Evolutionary conservation across 2,888 invertebrate species (phyloP), one percentile per base, ranked within the genome.

Genomic region (Agrochola circellaris): DNA sequence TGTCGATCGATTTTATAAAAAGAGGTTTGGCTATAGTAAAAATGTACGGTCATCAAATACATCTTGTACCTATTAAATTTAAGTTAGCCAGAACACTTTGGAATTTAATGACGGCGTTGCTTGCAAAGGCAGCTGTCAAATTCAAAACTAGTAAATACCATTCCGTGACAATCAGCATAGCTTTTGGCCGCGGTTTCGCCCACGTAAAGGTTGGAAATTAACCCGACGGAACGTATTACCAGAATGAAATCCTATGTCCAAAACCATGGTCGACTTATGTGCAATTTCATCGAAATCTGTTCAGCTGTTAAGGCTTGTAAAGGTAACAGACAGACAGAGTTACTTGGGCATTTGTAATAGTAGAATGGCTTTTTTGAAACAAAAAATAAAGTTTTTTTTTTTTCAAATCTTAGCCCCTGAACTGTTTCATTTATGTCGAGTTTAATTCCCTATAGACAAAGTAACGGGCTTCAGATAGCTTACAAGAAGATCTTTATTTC

Each of bases 31-130:
- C 20, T 20, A 6, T 30, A 38, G 38, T 38, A 38, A 0, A 30
- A 61, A n/a, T n/a, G 61, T 61, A 61, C 30, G 61, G 61, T 61
- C 30, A 30, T 61, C 30, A 61, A 61, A 61, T 61, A 61, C 9
- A 61, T 20, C 9, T 56, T 56, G 0, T n/a, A n/a, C 5, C 0
- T n/a, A n/a, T 13, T 56, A 56, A 56, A 56, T 13, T 13, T 1
- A n/a, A n/a, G n/a, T 5, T 5, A 9, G 13, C 6, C n/a, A 20
- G 20, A 30, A 60, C 9, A 30, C 3, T 30, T 30, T 20, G 9
- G 4, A 20, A 7, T 60, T 26, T 60, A 26, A 58, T 54, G 23
- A 9, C 54, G 54, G 9, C 54, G n/a, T n/a, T n/a, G n/a, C n/a
- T n/a, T n/a, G 9, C 9, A 23, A 23, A 54, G 0, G 54, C 23